phyloP scores from a whole-genome alignment of 2,113 vertebrate species.

The Merops nubicus region DNA sequence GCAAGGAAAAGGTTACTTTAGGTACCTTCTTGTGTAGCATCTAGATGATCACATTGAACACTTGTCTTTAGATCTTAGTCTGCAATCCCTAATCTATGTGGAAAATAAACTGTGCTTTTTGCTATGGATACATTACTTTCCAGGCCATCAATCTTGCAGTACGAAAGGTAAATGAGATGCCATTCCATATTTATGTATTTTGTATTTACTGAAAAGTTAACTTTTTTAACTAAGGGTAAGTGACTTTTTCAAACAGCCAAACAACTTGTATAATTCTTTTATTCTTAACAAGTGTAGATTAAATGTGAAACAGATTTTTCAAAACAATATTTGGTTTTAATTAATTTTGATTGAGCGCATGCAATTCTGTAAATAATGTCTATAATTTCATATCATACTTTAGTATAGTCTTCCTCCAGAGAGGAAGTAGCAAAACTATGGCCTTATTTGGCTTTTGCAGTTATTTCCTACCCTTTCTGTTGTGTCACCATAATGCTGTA shows the following conservation, averaged over 20 bases:
- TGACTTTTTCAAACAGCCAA: not conserved
- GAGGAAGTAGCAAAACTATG: not conserved
- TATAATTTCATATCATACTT: not conserved
- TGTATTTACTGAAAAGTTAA: not conserved
- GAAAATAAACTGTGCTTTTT: not conserved
- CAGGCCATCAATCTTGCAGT: not conserved
- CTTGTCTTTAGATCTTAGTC: not conserved
- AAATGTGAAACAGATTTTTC: not conserved
- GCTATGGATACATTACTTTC: not conserved
- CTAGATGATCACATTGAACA: not conserved
- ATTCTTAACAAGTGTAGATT: not conserved
- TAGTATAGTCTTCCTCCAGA: not conserved
- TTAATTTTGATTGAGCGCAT: not conserved
- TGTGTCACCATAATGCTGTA: not conserved
- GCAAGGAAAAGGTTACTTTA: not conserved
- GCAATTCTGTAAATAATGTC: not conserved
- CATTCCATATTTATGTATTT: not conserved
- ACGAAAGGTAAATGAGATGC: not conserved
- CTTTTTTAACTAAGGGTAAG: not conserved
- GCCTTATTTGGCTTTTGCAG: not conserved
- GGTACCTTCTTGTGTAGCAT: not conserved
- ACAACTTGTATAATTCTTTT: not conserved
- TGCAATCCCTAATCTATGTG: not conserved
- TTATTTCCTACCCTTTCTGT: not conserved
- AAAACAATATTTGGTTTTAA: not conserved